Evolutionary conservation across 2,888 invertebrate genomes (phyloP).

Genomic region (Epiperipatus broadwayi): DNA sequence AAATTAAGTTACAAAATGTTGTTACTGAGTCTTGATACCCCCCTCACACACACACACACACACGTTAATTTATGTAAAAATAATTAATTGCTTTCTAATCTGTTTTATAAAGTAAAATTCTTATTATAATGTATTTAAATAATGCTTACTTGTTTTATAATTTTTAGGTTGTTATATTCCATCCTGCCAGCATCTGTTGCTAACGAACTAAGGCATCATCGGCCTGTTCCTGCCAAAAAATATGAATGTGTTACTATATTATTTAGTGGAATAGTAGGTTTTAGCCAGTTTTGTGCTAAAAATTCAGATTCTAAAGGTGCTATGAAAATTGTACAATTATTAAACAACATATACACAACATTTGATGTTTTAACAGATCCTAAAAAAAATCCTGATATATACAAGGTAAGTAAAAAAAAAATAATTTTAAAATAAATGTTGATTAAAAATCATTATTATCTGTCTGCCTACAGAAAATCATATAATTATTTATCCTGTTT

Average conservation of each 20-base stretch:
- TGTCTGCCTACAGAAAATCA: background rate
- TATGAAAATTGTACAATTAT: conserved; percentile 84
- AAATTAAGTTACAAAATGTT: too few species aligned
- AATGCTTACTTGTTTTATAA: too few species aligned
- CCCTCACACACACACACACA: too few species aligned
- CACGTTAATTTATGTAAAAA: too few species aligned
- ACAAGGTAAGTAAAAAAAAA: conserved; percentile 47
- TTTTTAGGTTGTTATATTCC: conserved; percentile 77
- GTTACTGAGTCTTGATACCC: too few species aligned
- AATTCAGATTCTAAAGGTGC: conserved; percentile 79
- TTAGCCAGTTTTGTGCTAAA: conserved; percentile 65
- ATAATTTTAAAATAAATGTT: background rate
- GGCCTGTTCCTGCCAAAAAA: conserved; percentile 68
- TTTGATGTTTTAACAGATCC: conserved; percentile 85
- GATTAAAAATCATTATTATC: background rate
- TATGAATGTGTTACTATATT: conserved; percentile 78
- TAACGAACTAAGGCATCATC: conserved; percentile 73
- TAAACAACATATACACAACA: conserved; percentile 78
- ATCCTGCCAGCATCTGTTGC: conserved; percentile 83
- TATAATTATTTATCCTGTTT: background rate
- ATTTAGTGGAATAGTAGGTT: conserved; percentile 84
- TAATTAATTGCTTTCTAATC: too few species aligned
- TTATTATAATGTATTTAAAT: too few species aligned
- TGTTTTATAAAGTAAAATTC: too few species aligned
- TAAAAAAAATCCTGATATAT: conserved; percentile 74